Evolutionary conservation across 1,140 invertebrate species (phyloP).

Genomic region (Drosophila nasuta): DNA sequence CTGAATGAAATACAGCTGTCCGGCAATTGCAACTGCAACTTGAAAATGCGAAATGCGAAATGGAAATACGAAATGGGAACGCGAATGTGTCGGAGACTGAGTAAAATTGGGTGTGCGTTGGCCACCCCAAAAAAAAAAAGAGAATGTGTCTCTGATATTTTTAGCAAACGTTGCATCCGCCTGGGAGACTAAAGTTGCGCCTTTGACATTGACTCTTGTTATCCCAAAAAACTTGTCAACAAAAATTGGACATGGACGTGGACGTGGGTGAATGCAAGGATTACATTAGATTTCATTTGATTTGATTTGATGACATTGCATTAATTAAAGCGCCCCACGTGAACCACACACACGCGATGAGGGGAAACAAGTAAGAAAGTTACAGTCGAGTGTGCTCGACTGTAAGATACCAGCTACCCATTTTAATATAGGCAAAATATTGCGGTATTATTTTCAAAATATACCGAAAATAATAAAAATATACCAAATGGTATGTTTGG

Average conservation of each 20-base stretch:
- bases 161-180: slow-evolving; percentile 62
- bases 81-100: neutral
- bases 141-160: slow-evolving; percentile 55
- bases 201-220: slow-evolving; percentile 60
- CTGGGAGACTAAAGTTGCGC: slow-evolving; percentile 19
- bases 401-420: no score
- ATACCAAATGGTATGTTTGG: no score
- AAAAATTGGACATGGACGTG: neutral
- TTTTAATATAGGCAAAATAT: no score
- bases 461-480: no score
- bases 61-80: neutral
- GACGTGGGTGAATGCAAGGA: slow-evolving; percentile 12
- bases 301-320: slow-evolving; percentile 56
- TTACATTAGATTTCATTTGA: slow-evolving; percentile 40
- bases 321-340: slow-evolving; percentile 34
- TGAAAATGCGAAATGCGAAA: neutral
- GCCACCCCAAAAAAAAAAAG: slow-evolving; percentile 21
- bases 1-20: slow-evolving; percentile 66
- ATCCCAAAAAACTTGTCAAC: slow-evolving; percentile 67
- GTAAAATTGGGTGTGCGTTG: slow-evolving; percentile 16
- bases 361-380: neutral
- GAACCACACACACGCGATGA: neutral
- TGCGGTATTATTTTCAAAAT: no score
- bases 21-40: slow-evolving; percentile 19
- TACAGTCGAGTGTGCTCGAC: no score